phyloP scores from a whole-genome alignment of 1,140 invertebrate species.

The Holcopasites calliopsidis region DNA sequence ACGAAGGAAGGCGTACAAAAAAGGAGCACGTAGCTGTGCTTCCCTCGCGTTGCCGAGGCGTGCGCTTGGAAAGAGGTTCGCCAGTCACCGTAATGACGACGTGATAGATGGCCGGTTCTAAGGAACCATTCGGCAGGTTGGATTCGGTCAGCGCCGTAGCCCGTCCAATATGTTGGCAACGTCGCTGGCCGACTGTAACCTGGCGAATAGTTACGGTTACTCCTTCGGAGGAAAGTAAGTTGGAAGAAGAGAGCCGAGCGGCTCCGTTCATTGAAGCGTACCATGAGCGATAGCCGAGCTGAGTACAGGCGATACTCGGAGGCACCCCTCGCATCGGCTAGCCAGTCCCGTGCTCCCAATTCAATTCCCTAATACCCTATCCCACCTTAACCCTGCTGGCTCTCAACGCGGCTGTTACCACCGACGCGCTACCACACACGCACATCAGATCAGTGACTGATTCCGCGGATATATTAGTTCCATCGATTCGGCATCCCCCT shows the following conservation, averaged over 20 bases:
- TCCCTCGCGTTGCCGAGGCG: slow-evolving; percentile 55
- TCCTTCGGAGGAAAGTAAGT: slow-evolving; percentile 32
- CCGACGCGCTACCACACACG: slow-evolving; percentile 19
- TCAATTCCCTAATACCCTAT: slow-evolving; percentile 67
- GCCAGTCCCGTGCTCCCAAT: slow-evolving; percentile 47
- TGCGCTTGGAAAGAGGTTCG: slow-evolving; percentile 62
- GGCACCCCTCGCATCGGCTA: slow-evolving; percentile 20
- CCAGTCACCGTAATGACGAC: slow-evolving; percentile 66
- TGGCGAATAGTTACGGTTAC: slow-evolving; percentile 19
- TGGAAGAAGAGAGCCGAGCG: slow-evolving; percentile 16
- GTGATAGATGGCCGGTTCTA: slow-evolving; percentile 70
- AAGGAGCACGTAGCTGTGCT: too few relatives aligned
- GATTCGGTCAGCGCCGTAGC: slow-evolving; percentile 29
- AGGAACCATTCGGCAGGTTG: slow-evolving; percentile 53
- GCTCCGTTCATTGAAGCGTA: slow-evolving; percentile 66
- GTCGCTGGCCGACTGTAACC: slow-evolving; percentile 41
- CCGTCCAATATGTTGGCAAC: slow-evolving; percentile 66
- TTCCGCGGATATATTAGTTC: slow-evolving; percentile 67
- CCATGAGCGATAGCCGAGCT: slow-evolving; percentile 65
- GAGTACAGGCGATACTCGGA: slow-evolving; percentile 54
- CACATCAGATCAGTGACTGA: slow-evolving; percentile 55
- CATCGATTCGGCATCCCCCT: slow-evolving; percentile 67
- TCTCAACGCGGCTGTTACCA: slow-evolving; percentile 51
- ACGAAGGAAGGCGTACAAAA: too few relatives aligned
- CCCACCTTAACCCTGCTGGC: slow-evolving; percentile 18